Conservation (phyloP, 1,140 invertebrate species). For the Zophobas morio region DNA sequence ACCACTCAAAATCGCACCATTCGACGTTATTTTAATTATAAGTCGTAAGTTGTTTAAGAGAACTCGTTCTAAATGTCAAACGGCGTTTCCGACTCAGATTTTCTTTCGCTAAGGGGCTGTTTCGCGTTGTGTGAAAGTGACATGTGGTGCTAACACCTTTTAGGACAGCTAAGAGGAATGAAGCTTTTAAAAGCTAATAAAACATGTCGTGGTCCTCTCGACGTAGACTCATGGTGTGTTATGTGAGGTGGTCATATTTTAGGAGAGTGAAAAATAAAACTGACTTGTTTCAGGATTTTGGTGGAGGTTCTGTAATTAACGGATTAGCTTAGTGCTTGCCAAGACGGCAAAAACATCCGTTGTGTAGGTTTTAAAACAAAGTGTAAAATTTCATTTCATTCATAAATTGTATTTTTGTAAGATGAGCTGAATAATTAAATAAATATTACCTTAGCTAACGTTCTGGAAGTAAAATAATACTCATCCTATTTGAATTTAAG, state of each 20-base stretch:
- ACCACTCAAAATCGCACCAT: neutral
- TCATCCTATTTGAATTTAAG: too few species aligned
- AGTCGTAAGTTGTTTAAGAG: neutral
- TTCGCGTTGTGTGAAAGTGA: neutral
- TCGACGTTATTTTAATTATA: conserved; percentile 4
- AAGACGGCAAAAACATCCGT: too few species aligned
- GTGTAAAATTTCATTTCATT: too few species aligned
- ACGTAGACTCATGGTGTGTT: neutral
- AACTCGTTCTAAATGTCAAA: conserved; percentile 5
- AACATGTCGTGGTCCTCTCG: neutral
- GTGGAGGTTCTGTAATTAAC: too few species aligned
- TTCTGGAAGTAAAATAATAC: too few species aligned
- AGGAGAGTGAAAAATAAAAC: too few species aligned
- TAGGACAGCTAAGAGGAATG: neutral
- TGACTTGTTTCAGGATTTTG: too few species aligned
- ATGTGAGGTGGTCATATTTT: neutral
- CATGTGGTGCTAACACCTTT: conserved; percentile 8
- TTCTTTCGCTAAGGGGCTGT: neutral
- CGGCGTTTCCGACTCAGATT: conserved; percentile 15
- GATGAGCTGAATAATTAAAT: too few species aligned
- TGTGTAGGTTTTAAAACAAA: too few species aligned
- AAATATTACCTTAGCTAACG: too few species aligned
- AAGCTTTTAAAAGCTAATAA: conserved; percentile 17
- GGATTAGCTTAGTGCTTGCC: too few species aligned
- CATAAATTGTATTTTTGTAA: too few species aligned